Evolutionary conservation across 1,140 invertebrate genomes (phyloP).

Genomic region (Dreissena rostriformis): DNA sequence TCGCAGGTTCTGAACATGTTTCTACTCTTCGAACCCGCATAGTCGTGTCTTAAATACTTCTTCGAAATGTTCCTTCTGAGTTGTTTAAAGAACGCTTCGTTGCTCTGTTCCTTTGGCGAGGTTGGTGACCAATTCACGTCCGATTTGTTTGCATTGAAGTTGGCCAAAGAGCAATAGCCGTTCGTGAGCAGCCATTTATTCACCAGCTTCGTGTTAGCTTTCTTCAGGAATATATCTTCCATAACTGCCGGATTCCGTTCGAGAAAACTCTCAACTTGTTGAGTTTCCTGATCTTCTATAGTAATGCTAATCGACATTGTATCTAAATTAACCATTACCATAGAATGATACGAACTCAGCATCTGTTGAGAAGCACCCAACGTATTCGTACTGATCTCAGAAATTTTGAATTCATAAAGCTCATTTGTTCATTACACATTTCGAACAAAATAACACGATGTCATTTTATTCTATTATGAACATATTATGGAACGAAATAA

Average conservation of each 20-base stretch:
- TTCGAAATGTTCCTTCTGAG: constrained; percentile 81
- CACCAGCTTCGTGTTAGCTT: constrained; percentile 81
- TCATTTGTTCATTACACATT: too few species aligned
- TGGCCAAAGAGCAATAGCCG: constrained; percentile 81
- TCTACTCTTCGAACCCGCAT: constrained; percentile 82
- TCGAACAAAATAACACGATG: too few species aligned
- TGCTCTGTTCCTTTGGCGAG: constrained; percentile 67
- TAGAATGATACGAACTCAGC: too few species aligned
- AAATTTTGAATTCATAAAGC: too few species aligned
- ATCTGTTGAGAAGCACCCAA: too few species aligned
- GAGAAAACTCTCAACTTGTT: constrained; percentile 82
- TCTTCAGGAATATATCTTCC: constrained; percentile 82
- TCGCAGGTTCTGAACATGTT: constrained; percentile 82
- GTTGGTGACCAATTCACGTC: constrained; percentile 61
- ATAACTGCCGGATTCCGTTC: constrained; percentile 81
- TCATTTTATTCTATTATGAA: too few species aligned
- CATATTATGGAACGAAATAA: too few species aligned
- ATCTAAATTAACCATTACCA: background rate
- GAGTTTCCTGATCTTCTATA: background rate
- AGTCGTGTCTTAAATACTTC: constrained; percentile 82
- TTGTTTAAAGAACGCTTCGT: constrained; percentile 69
- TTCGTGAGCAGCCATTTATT: constrained; percentile 83
- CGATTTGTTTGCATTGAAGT: constrained; percentile 67
- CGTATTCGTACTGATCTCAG: too few species aligned
- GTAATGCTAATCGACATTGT: background rate